Base-by-base conservation (phyloP, 1,140 invertebrate species). In the Drosophila virilis region DNA sequence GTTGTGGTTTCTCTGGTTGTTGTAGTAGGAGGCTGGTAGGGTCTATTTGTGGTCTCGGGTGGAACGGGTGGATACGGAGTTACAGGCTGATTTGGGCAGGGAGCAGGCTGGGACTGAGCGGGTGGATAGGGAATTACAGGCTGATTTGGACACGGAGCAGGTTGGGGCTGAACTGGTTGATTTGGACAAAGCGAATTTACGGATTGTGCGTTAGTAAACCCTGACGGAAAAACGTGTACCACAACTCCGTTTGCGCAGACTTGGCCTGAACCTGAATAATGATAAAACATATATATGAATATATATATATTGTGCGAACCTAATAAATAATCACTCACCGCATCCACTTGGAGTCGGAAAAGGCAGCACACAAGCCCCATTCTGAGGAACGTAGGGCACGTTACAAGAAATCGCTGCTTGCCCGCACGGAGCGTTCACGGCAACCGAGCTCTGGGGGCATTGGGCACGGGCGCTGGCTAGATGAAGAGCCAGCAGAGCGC, bases 351-450 rank as follows among this genome's bases (percentile, higher is more conserved):
- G 28, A 1, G 13, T 9, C 1, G 15, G 8, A 32, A 28, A 17
- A 15, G 50, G 15, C 13, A n/a, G 8, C 12, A 82, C 69, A 52
- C 71, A 78, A 12, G 55, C 22, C 45, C 77, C 79, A 52, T 57
- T 69, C 13, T 64, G 71, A 6, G 61, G 66, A 9, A 71, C 50
- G 48, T 32, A 67, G 5, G 52, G 68, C n/a, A 43, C 32, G 37
- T 8, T 45, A 46, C 77, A 69, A 22, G 12, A 46, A 8, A 12
- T 6, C 12, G 42, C 10, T 28, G 35, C 15, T 28, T 28, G 9
- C 12, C 13, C 9, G 32, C 48, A 52, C 15, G 54, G 58, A 37
- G 33, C 33, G 43, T 43, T 46, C 2, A 43, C 10, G 10, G 42
- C 15, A 13, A 60, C 62, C 22, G 62, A 52, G 38, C 7, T 37